phyloP scores from a whole-genome alignment of 2,113 vertebrate species.

The Apus apus region DNA sequence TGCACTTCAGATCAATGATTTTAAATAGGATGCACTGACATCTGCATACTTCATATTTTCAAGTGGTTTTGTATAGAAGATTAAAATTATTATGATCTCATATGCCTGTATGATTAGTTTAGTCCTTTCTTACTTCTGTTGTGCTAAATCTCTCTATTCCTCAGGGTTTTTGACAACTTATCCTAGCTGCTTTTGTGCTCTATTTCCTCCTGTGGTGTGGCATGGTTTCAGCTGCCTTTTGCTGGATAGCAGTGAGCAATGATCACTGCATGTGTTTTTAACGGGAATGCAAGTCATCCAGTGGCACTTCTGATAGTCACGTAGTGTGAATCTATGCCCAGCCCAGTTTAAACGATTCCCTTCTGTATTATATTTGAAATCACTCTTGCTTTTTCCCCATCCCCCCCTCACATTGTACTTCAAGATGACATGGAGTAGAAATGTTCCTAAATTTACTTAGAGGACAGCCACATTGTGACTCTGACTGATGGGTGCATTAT shows the following conservation, averaged over 20 bases:
- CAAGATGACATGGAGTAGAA: background rate
- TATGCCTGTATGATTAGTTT: background rate
- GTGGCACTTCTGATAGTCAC: background rate
- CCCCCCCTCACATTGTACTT: background rate
- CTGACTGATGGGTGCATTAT: background rate
- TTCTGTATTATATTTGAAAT: background rate
- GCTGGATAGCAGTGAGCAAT: background rate
- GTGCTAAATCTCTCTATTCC: background rate
- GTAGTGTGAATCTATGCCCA: background rate
- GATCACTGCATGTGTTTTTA: background rate
- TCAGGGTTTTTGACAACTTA: background rate
- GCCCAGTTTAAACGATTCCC: background rate
- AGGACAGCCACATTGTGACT: background rate
- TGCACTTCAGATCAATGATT: background rate
- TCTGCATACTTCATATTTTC: background rate
- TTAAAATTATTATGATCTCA: conserved; percentile 11
- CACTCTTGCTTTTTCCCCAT: fast-evolving
- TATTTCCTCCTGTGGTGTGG: background rate
- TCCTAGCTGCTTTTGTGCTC: background rate
- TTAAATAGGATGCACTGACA: background rate
- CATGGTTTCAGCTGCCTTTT: background rate
- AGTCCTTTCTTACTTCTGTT: background rate
- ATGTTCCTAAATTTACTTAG: background rate
- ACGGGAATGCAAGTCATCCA: background rate
- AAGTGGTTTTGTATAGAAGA: background rate